Evolutionary conservation across 2,113 vertebrate genomes (phyloP), one percentile per base, ranked within the genome.

Genomic region (Axis porcinus): DNA sequence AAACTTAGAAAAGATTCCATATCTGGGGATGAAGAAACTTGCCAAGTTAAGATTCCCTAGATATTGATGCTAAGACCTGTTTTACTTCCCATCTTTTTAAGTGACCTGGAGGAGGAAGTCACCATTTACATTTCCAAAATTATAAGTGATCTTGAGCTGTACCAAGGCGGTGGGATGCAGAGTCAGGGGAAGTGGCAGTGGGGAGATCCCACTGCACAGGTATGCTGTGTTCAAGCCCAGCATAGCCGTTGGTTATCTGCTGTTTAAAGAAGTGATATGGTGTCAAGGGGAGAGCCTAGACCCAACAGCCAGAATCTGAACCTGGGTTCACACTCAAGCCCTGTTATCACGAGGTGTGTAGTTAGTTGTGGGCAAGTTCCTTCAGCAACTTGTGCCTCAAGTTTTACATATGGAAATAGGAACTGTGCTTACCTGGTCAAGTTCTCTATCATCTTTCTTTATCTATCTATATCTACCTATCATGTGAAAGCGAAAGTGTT

Each of bases 241-340:
- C 16, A 9, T 1, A 1, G 57, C 21, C 0, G 11, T 36, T 1
- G 2, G 23, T 16, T 7, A 6, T 5, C 27, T 36, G 45, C 50
- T 33, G 5, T 33, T 50, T 33, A 11, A 25, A 78, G 36, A 82
- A 47, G 30, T 57, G 58, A 83, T 10, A 5, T 3, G 25, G 50
- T 21, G 7, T 47, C 23, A 15, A n/a, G 28, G 36, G 54, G 36
- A 47, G 28, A 67, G 74, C 19, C 19, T 2, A 64, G 36, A 30
- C 55, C 14, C 33, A 21, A 82, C 17, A 58, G n/a, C 27, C 11
- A 14, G 60, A 21, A 50, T 5, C 27, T 14, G 83, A 58, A n/a
- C 10, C 16, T 1, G 25, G 8, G 30, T 5, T 79, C 47, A 55
- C 45, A n/a, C 11, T 57, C 83, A 43, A 79, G 27, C 54, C 14